Evolutionary conservation across 1,140 invertebrate species (phyloP), one percentile per base, ranked within the genome.

Genomic region (Drosophila nannoptera): DNA sequence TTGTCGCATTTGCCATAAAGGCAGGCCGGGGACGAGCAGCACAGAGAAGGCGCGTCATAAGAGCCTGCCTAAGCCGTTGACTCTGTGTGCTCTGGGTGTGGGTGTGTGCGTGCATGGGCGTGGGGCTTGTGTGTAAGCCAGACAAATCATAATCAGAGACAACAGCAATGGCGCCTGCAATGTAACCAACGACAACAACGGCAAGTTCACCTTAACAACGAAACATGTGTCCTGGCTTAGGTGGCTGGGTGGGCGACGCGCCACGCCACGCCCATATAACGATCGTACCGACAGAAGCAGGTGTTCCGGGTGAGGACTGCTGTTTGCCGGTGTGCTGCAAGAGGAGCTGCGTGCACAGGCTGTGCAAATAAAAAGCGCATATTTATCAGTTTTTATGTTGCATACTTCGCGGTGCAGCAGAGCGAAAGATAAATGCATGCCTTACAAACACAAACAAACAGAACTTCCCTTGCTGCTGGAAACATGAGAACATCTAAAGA

Each of bases 1-100:
- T 84, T 84, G 80, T 84, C 80, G 74, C 77, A 80, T 84, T 86
- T 84, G 80, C 80, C 77, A 80, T 80, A 84, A 84, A 86, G 81
- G 66, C 73, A 80, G 69, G 63, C 63, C 31, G 48, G 76, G 49
- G 81, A 73, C 38, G 63, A 59, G 52, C 52, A 61, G 42, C 36
- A 45, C 36, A 38, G 52, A 61, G 48, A 62, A 67, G 46, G 50
- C 66, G 80, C 63, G 73, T 70, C 53, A 84, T 78, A 84, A 83
- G 78, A 84, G 58, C 65, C 66, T 49, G 77, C 61, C 73, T 80
- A 76, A 83, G 78, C 69, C 69, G 55, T 12, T 43, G 40, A 43
- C n/a, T 43, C 40, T 43, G 40, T 43, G 40, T 43, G 40, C 0
- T 48, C 36, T 49, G 16, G 54, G 6, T 54, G 45, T 32, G 22